Percentiles rank a stretch among this genome's conserved stretches.
Conservation (phyloP, 2,888 invertebrate species). For the Euplagia quadripunctaria region DNA sequence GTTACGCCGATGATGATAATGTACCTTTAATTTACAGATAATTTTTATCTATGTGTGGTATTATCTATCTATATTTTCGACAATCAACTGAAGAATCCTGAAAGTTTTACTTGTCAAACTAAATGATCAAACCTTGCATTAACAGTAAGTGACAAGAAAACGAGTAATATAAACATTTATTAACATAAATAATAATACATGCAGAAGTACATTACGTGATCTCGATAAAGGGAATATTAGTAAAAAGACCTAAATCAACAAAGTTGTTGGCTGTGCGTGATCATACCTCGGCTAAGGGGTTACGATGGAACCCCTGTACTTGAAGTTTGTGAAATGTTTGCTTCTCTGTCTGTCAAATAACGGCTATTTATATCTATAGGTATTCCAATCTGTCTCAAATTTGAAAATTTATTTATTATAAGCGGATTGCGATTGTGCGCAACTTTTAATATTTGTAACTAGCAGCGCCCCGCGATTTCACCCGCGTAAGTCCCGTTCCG, state of each 20-base stretch:
- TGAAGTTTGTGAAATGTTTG: not conserved
- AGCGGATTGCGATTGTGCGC: not conserved
- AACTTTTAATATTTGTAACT: too few relatives aligned
- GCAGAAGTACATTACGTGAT: slow-evolving; percentile 21
- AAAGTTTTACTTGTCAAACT: not conserved
- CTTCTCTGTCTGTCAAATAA: not conserved
- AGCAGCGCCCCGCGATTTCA: too few relatives aligned
- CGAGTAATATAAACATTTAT: not conserved
- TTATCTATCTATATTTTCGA: not conserved
- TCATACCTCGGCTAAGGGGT: slow-evolving; percentile 4
- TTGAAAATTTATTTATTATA: not conserved
- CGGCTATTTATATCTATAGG: not conserved
- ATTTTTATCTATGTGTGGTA: not conserved
- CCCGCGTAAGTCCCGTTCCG: too few relatives aligned
- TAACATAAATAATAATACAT: not conserved
- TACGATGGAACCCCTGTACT: not conserved
- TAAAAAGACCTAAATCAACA: slow-evolving; percentile 41
- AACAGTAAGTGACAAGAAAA: not conserved
- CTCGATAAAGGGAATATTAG: slow-evolving; percentile 22
- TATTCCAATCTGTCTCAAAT: not conserved
- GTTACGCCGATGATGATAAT: too few relatives aligned
- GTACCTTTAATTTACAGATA: too few relatives aligned
- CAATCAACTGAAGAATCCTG: not conserved
- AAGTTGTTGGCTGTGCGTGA: slow-evolving; percentile 29
- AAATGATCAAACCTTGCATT: not conserved